A percentile compares a stretch with the other conserved stretches of the same genome.
Conservation (phyloP, 2,888 invertebrate species). For the Sphaeridia pumilis region DNA sequence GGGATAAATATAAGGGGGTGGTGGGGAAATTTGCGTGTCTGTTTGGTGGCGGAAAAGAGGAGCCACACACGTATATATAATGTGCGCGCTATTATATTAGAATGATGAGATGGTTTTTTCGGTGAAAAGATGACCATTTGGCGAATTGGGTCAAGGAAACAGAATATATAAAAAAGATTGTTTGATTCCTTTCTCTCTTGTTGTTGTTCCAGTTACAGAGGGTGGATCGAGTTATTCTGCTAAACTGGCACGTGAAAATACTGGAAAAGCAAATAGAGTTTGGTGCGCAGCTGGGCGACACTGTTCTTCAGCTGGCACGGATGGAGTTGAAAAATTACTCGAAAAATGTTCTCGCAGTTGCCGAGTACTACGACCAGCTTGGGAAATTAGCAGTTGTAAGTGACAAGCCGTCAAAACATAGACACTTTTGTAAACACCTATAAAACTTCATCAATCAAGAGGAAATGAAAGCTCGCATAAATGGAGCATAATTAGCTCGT, state of each 20-base stretch:
- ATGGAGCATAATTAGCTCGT: background rate
- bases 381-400: slow-evolving; percentile 47
- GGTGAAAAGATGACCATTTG: background rate
- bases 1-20: too few relatives aligned
- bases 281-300: slow-evolving; percentile 76
- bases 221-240: slow-evolving; percentile 70
- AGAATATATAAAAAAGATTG: background rate
- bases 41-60: background rate
- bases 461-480: too few relatives aligned
- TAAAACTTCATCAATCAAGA: background rate
- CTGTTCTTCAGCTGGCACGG: slow-evolving; percentile 65
- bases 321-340: slow-evolving; percentile 85
- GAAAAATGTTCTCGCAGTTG: slow-evolving; percentile 70
- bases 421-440: background rate
- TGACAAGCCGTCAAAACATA: slow-evolving; percentile 3
- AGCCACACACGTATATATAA: background rate
- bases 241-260: slow-evolving; percentile 76
- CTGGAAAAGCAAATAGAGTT: slow-evolving; percentile 81
- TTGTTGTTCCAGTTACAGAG: slow-evolving; percentile 61
- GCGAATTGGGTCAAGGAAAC: background rate
- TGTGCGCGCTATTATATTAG: background rate
- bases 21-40: background rate
- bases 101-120: background rate
- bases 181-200: background rate
- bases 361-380: slow-evolving; percentile 79